Conservation (phyloP, 2,797 vertebrate genomes). For the Balearica regulorum region DNA sequence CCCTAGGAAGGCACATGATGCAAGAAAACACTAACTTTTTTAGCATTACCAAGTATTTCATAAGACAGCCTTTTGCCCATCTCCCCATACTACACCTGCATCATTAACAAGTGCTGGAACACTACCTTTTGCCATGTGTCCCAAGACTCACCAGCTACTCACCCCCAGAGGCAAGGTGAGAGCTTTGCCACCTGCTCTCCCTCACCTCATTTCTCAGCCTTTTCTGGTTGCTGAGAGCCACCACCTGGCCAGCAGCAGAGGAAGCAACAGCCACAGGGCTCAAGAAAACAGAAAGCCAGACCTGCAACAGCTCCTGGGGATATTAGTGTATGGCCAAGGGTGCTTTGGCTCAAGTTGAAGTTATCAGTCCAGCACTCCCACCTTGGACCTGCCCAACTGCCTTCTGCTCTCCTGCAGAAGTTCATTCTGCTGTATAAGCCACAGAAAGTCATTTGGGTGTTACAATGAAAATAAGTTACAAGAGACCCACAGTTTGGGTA, state of each 20-base stretch:
- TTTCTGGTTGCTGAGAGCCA: constrained; percentile 52
- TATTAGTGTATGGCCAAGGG: fast-evolving
- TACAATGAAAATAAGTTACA: background rate
- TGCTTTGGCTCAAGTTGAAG: background rate
- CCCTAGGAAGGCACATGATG: background rate
- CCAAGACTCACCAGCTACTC: background rate
- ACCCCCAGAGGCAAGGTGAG: background rate
- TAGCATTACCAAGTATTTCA: background rate
- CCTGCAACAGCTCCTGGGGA: background rate
- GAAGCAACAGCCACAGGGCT: background rate
- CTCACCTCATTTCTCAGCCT: background rate
- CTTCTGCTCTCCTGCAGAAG: background rate
- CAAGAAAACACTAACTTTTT: background rate
- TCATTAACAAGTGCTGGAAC: background rate
- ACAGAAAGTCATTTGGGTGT: background rate
- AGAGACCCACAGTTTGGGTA: background rate
- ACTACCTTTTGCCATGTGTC: background rate
- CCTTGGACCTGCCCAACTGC: background rate
- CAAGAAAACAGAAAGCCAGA: background rate
- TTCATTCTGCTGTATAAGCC: background rate
- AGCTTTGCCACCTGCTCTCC: background rate
- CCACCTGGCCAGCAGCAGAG: constrained; percentile 53
- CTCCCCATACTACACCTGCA: background rate
- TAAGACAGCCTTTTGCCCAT: background rate
- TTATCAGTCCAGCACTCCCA: background rate